phyloP scores from a whole-genome alignment of 2,113 vertebrate genomes.

The Oxyruncus cristatus region DNA sequence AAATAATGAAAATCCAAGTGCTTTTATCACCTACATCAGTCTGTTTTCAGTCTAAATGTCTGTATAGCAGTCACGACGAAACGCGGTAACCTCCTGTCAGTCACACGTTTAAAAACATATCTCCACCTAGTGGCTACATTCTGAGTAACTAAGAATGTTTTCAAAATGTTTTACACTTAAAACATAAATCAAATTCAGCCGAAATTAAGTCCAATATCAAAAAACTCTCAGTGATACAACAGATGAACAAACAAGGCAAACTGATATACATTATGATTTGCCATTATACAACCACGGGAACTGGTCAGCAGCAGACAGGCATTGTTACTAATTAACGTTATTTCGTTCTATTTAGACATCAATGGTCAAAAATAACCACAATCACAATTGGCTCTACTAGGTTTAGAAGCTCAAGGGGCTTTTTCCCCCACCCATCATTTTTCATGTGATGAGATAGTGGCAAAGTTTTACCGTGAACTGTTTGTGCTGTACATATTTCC shows the following conservation, averaged over 20 bases:
- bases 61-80: not conserved
- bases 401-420: not conserved
- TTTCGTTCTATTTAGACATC: not conserved
- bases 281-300: not conserved
- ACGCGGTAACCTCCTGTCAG: not conserved
- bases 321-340: not conserved
- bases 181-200: not conserved
- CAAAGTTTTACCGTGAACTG: not conserved
- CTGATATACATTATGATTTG: not conserved
- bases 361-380: not conserved
- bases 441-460: not conserved
- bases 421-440: not conserved
- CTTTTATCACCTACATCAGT: not conserved
- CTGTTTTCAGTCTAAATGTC: not conserved
- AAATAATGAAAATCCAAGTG: not conserved
- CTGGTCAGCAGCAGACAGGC: not conserved
- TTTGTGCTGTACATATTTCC: not conserved
- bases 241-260: not conserved
- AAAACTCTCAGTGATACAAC: not conserved
- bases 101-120: accelerated
- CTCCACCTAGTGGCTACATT: slow-evolving; percentile 29
- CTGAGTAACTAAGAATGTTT: not conserved
- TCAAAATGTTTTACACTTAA: not conserved
- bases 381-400: not conserved
- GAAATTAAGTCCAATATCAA: not conserved